phyloP scores from a whole-genome alignment of 2,888 invertebrate genomes.

The Drosophila vallismaia region DNA sequence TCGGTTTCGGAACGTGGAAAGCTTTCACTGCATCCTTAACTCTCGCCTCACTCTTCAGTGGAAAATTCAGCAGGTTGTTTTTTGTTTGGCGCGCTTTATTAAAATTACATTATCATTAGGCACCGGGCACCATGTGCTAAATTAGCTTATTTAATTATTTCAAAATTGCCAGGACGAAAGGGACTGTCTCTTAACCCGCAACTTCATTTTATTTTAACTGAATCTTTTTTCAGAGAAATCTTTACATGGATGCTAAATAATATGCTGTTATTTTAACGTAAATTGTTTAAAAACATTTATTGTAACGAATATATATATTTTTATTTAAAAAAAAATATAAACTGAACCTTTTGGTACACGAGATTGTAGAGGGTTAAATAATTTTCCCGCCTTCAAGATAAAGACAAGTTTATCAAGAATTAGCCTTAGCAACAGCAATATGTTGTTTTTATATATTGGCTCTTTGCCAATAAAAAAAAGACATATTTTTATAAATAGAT shows the following conservation, averaged over 20 bases:
- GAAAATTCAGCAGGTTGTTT: constrained; percentile 71
- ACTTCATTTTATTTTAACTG: neutral
- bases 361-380: neutral
- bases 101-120: constrained; percentile 43
- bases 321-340: neutral
- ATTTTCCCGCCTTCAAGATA: neutral
- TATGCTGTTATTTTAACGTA: neutral
- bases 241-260: neutral
- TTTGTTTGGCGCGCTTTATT: constrained; percentile 53
- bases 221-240: neutral
- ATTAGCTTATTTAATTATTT: constrained; percentile 31
- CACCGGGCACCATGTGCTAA: constrained; percentile 33
- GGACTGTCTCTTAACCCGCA: neutral
- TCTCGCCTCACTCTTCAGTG: neutral
- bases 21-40: constrained; percentile 52
- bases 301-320: no score
- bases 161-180: neutral
- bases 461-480: neutral
- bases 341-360: no score
- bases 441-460: neutral
- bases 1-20: constrained; percentile 37
- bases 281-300: no score
- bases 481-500: constrained; percentile 11
- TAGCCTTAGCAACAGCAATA: constrained; percentile 6
- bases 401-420: neutral